Evolutionary conservation across 2,888 invertebrate species (phyloP), one percentile per base, ranked within the genome.

Genomic region (Catocala fraxini): DNA sequence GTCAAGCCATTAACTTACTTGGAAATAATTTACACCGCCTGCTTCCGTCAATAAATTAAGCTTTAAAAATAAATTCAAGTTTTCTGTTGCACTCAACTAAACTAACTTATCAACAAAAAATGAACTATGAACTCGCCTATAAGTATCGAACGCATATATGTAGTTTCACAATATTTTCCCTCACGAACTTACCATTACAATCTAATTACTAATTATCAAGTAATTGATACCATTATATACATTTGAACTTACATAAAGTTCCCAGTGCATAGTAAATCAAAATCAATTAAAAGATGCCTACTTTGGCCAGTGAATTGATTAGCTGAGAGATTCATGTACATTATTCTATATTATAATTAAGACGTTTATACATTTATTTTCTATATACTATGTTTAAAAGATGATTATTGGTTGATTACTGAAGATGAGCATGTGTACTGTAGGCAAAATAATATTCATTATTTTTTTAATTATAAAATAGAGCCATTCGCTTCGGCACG

Each of bases 291-390:
- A 78, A 68, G 63, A 43, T 57, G 51, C 49, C 57, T 49, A 71
- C 57, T 59, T 63, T 65, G 56, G 61, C 59, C 12, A 42, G 33
- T 70, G 71, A 78, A 79, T 79, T 74, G 73, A 84, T 83, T 80
- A 77, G 59, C 60, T 63, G 56, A 49, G 80, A 85, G 82, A 85
- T 85, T 81, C 82, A 83, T 83, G 79, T 63, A 70, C 68, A 75
- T 79, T 83, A 81, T 79, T 77, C 59, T 75, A 65, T 74, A 70
- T 77, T 77, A 76, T 81, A 80, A 83, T 78, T 77, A 80, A 83
- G 80, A 79, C 76, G 62, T 82, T 83, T 70, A 70, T 71, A 71
- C 73, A 79, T 79, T 79, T 75, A 73, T 65, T 66, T 69, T 65
- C 61, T 63, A 72, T 70, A 73, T 70, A 59, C 46, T 58, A 56